Base-by-base conservation (phyloP, 2,797 vertebrate genomes). In the Alauda arvensis region DNA sequence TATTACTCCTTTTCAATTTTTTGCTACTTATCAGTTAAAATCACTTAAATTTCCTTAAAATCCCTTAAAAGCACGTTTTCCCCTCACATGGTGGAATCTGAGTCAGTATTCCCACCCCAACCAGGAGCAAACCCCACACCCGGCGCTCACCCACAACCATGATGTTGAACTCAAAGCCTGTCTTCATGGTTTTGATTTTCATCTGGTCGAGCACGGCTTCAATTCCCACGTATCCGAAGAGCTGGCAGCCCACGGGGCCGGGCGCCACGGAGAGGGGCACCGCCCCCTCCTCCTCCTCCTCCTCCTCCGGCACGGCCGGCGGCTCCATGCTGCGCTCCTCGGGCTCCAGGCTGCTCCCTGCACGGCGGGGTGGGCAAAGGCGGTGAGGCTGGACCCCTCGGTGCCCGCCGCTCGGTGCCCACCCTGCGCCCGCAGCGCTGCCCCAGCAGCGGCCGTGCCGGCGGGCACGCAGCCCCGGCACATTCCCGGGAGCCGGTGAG, bases 161-260 rank as follows among this genome's bases (percentile, higher is more conserved):
- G 97, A 99, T 97, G 97, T 99, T 99, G 92, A 99, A 99, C 95
- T 99, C 98, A 8, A 99, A 99, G 56, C 98, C 98, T 0, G 96
- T 97, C 95, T 99, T 99, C 98, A 99, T 98, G 83, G 98, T 99
- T 94, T 99, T 99, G 95, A 97, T 98, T 83, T 97, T 98, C 98
- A 99, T 98, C 96, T 99, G 99, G 91, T 99, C 98, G 72, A 99
- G 97, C 24, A 99, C 98, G 0, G 98, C 98, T 83, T 99, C 99
- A 1, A 99, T 99, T 72, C 99, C 99, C 94, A 99, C 98, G 0
- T 98, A 98, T 55, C 98, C 98, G 2, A 98, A 97, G 56, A 97
- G 96, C 94, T 98, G 97, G 0, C 93, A 91, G 18, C 97, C 97
- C 37, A 90, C 97, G 5, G 92, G 92, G 92, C 95, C 48, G 6